phyloP scores from a whole-genome alignment of 2,888 invertebrate genomes.

The Hirtodrosophila trivittata region DNA sequence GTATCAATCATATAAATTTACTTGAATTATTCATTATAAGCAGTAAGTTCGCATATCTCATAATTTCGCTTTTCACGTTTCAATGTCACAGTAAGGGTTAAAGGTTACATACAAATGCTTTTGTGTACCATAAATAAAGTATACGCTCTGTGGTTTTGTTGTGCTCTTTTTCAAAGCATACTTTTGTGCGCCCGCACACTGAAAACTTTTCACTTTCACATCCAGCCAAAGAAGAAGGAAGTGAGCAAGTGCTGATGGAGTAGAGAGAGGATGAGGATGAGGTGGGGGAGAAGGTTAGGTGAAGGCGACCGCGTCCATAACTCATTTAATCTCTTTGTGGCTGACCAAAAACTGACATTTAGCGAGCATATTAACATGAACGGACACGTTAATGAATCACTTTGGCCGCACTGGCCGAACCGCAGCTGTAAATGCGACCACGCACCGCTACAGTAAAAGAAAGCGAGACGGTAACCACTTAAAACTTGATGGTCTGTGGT shows the following conservation, averaged over 20 bases:
- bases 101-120: conserved; percentile 5
- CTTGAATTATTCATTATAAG: conserved; percentile 9
- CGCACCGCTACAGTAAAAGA: conserved; percentile 4
- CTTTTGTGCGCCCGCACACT: conserved; percentile 21
- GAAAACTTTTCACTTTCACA: conserved; percentile 54
- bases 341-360: conserved; percentile 51
- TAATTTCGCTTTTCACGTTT: conserved; percentile 10
- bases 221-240: conserved; percentile 14
- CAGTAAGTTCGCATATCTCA: too few relatives aligned
- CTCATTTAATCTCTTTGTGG: conserved; percentile 43
- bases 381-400: conserved; percentile 67
- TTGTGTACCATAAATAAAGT: conserved; percentile 43
- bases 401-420: conserved; percentile 62
- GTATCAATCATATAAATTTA: conserved; percentile 4
- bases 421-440: conserved; percentile 44
- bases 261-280: neutral
- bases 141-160: conserved; percentile 35
- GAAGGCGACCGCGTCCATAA: neutral
- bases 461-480: conserved; percentile 31
- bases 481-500: conserved; percentile 45
- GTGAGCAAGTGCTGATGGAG: neutral
- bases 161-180: conserved; percentile 17
- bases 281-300: neutral
- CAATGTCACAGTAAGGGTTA: conserved; percentile 5
- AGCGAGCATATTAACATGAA: conserved; percentile 62